Evolutionary conservation across 2,797 vertebrate genomes (phyloP), one percentile per base, ranked within the genome.

Genomic region (Diglossa cyanea): DNA sequence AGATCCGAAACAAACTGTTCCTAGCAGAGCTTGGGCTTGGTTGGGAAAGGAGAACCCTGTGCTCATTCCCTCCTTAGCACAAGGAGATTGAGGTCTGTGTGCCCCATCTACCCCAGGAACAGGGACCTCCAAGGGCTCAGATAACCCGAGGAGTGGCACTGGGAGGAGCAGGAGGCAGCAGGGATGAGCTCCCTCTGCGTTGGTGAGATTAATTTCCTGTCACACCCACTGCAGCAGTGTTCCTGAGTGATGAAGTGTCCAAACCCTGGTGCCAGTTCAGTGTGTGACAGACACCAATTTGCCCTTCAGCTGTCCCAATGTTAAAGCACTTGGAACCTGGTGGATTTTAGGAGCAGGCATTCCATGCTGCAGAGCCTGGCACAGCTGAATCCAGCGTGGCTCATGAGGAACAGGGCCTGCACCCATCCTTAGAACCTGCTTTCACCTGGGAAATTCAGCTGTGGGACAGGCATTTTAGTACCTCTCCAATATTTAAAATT

Each of bases 1-100:
- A 44, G 50, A 86, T 74, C 66, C 3, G 18, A 94, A 90, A 74
- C 57, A 75, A 48, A 48, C 60, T 85, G 75, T 62, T 91, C 81
- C 74, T 12, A 79, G 57, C 57, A 76, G 67, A 67, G 40, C 57
- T 82, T 11, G 3, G 68, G 50, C 53, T 86, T 37, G 37, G 39
- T 5, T 42, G 63, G 63, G 47, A 85, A 79, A 70, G 10, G 35
- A 76, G 81, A 73, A 87, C 44, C 23, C 33, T 42, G 24, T 6
- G 11, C 68, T 65, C 24, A 15, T 62, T 85, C 28, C 30, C 21
- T 63, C 19, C 45, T 87, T 35, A 55, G 24, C 51, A 33, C 0
- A 8, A 72, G 60, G 11, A 82, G 37, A 50, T n/a, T 79, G 44
- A 44, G 66, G 33, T n/a, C 67, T 23, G 54, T 2, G 2, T 7